Percentiles rank a stretch among this genome's conserved stretches.
Conservation (phyloP, 2,888 invertebrate species). For the Antheraea assamensis region DNA sequence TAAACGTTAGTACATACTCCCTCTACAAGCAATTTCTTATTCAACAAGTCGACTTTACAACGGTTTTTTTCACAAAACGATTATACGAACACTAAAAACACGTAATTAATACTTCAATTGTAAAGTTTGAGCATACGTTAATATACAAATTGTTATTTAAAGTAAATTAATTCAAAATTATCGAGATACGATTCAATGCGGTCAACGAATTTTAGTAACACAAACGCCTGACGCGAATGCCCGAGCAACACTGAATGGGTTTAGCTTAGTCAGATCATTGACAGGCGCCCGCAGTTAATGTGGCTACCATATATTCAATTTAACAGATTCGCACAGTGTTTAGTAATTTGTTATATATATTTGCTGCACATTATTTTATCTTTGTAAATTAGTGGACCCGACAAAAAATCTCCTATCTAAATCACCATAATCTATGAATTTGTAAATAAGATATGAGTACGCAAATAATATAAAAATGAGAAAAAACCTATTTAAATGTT, state of each 20-base stretch:
- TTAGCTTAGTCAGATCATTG: neutral
- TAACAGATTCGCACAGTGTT: neutral
- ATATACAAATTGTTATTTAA: neutral
- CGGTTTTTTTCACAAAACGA: neutral
- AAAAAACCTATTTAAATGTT: no score
- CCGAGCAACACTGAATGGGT: slow-evolving; percentile 27
- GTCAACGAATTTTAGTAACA: slow-evolving; percentile 28
- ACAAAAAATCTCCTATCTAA: no score
- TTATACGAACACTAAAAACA: neutral
- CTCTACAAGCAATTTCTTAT: neutral
- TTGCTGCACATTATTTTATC: neutral
- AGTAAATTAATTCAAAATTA: neutral
- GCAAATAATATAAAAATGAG: no score
- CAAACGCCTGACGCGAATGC: slow-evolving; percentile 62
- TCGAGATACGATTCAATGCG: neutral
- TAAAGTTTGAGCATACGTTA: neutral
- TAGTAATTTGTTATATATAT: neutral
- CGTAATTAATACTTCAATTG: neutral
- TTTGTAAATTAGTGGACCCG: no score
- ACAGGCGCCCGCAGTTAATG: slow-evolving; percentile 2
- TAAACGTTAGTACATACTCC: neutral
- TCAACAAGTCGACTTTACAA: slow-evolving; percentile 5
- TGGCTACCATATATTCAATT: neutral
- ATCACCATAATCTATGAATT: no score
- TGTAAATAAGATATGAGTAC: no score